Evolutionary conservation across 2,113 vertebrate genomes (phyloP), one percentile per base, ranked within the genome.

Genomic region (Bambusicola thoracicus): DNA sequence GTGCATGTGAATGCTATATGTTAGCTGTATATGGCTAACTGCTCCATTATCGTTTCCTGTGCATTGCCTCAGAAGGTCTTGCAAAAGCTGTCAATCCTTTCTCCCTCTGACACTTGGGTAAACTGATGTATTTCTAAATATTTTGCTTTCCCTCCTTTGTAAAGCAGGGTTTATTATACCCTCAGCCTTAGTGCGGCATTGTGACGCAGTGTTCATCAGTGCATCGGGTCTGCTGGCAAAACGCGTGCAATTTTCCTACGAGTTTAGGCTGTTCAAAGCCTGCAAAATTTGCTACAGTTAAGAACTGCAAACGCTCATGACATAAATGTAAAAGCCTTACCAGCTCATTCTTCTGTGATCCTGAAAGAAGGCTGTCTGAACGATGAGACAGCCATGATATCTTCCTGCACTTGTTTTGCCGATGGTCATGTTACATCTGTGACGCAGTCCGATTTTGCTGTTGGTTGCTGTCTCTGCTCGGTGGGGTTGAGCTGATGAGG

Each of bases 391-490:
- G 96, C 91, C 94, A 67, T 8, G 91, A 87, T 94, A 75, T 90
- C 92, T 22, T 69, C 12, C 91, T 94, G 87, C 87, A 19, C 85
- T 92, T 63, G 93, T 89, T 94, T 89, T 93, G 89, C 85, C 40
- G 74, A 91, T 86, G 88, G 90, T 94, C 91, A 91, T 94, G 92
- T 96, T 96, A 95, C 94, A 93, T 77, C 93, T 96, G 95, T 97
- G 94, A 96, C 95, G 92, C 96, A 97, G 90, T 76, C 90, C 73
- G 32, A 96, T 87, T 97, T 96, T 95, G 90, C 94, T 89, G 40
- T 46, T 74, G 79, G 74, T 83, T 62, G 81, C 69, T 16, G 55
- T 59, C 82, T 62, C 65, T 56, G 86, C 92, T 91, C 62, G 18
- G 27, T 3, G 25, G 85, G 82, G 70, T n/a, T 32, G 49, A 85